Evolutionary conservation across 2,888 invertebrate genomes (phyloP), one percentile per base, ranked within the genome.

Genomic region (Limnephilus auricula): DNA sequence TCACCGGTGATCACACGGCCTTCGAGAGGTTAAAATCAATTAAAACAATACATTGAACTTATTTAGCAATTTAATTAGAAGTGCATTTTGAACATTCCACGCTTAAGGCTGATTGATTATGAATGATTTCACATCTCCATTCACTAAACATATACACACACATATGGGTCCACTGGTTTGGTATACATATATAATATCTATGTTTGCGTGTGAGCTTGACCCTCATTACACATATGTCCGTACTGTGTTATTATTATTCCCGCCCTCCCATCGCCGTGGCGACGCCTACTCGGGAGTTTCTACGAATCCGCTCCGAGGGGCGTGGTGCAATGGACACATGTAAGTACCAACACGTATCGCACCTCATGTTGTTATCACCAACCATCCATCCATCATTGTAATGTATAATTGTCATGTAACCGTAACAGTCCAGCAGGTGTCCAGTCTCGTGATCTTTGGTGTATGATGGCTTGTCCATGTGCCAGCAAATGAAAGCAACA

Each of bases 81-180:
- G 25, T 65, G 86, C 65, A 86, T 86, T 86, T 86, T 31, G 18
- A 86, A 32, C 50, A 10, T 50, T 65, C 50, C 86, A 34, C 50
- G 50, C 65, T 50, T 65, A 93, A 92, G 65, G 25, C 65, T 65
- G 25, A 65, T 93, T 89, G 86, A 93, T 91, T 93, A 84, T 37
- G 12, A 32, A 34, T 9, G 40, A 89, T 89, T 89, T 89, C 89
- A 89, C 79, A 79, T 89, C 78, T 89, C 89, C 89, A 89, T 89
- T 34, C n/a, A 65, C 50, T 15, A 15, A 50, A 65, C 25, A 65
- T n/a, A 65, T 2, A 79, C 79, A 89, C 30, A 65, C 79, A 89
- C 30, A 65, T 15, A 65, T 10, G 89, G 89, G 79, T 89, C 32
- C 65, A 88, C 40, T 78, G 88, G 92, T 92, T 90, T 93, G 86